Conservation (phyloP, 2,888 invertebrate species). For the Gisinianus flammeolus region DNA sequence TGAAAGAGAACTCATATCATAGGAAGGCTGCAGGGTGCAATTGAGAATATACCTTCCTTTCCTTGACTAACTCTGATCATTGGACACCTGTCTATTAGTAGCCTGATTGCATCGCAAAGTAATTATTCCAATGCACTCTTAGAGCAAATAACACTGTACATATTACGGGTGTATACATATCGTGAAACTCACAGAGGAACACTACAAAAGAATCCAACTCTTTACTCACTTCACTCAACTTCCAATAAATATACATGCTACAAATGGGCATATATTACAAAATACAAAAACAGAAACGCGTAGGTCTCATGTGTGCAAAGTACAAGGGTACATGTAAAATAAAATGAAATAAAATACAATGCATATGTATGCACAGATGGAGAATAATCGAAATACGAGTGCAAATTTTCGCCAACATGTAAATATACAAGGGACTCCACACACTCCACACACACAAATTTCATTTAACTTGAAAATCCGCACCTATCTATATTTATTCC, state of each 20-base stretch:
- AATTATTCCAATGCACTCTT: conserved; percentile 42
- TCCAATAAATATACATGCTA: not conserved
- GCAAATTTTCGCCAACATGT: not conserved
- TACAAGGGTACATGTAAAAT: not conserved
- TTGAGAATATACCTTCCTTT: conserved; percentile 30
- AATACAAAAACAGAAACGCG: not conserved
- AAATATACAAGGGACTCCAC: not conserved
- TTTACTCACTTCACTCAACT: conserved; percentile 26
- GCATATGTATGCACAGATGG: not conserved
- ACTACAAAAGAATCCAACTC: conserved; percentile 29
- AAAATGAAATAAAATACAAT: not conserved
- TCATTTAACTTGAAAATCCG: not conserved
- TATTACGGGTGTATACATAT: not conserved
- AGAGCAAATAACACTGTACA: not conserved
- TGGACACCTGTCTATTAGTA: conserved; percentile 49
- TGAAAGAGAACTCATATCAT: not conserved
- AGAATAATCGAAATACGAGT: not conserved
- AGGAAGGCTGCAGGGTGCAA: conserved; percentile 33
- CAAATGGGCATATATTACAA: not conserved
- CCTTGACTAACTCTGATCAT: conserved; percentile 34
- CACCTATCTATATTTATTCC: not conserved
- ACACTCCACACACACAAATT: not conserved
- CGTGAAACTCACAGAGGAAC: conserved; percentile 16
- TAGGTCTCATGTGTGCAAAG: not conserved
- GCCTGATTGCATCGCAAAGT: conserved; percentile 46